These are phyloP conservation scores for Peromyscus aztecus DNA, from an alignment of 2,797 vertebrate species.

Conservation along the genomic window DNA sequence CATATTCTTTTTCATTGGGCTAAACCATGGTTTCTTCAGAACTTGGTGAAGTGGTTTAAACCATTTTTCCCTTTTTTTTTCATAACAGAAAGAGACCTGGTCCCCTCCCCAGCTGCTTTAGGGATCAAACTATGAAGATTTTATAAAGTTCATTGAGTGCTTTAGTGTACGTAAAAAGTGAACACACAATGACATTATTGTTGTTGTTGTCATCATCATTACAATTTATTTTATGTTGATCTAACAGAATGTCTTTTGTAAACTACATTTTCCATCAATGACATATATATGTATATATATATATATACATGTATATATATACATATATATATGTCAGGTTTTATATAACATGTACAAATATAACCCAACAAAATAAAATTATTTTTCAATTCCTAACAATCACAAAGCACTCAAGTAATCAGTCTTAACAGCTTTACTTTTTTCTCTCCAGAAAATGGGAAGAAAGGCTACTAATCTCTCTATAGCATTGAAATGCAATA, in stretches of 20 bases:
- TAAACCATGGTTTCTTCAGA: background rate
- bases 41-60: background rate
- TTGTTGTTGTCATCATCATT: background rate
- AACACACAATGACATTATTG: background rate
- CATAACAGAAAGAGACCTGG: rapidly evolving
- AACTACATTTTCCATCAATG: background rate
- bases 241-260: background rate
- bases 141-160: background rate
- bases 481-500: background rate
- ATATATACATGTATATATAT: background rate
- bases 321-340: background rate
- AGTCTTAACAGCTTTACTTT: background rate
- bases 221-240: background rate
- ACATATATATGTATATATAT: background rate
- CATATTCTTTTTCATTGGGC: background rate
- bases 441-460: background rate
- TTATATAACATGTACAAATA: background rate
- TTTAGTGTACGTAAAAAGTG: background rate
- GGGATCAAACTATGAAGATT: background rate
- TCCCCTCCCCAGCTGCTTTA: background rate
- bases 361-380: background rate
- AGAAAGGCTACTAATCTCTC: background rate
- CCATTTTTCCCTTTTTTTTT: background rate
- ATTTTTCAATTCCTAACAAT: background rate
- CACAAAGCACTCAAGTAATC: background rate